A percentile compares a stretch with the other conserved stretches of the same genome.
Evolutionary conservation across 2,888 invertebrate genomes (phyloP).

Genomic region (Alviniconcha strummeri): DNA sequence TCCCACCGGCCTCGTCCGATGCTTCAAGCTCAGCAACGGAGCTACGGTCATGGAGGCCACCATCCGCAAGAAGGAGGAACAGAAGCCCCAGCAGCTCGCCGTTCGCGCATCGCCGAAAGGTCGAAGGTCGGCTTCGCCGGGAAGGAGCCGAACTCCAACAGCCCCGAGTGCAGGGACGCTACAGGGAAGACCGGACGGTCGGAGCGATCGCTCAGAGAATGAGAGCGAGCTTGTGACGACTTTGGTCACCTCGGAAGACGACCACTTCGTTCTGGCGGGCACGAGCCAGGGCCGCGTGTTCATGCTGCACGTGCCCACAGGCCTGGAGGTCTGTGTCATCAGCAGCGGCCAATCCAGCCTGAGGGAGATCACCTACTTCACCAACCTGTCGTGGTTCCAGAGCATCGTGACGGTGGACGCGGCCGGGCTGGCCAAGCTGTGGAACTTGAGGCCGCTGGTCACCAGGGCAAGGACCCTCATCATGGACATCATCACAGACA

Average conservation of each 20-base stretch:
- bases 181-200: not conserved
- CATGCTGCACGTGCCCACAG: slow-evolving; percentile 44
- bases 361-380: slow-evolving; percentile 38
- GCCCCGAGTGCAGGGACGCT: not conserved
- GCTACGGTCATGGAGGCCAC: slow-evolving; percentile 25
- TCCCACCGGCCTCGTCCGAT: slow-evolving; percentile 35
- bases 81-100: not conserved
- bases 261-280: slow-evolving; percentile 45
- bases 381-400: slow-evolving; percentile 42
- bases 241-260: slow-evolving; percentile 44
- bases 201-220: not conserved
- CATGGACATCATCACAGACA: slow-evolving; percentile 31
- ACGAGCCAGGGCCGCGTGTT: slow-evolving; percentile 38
- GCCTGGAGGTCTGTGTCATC: slow-evolving; percentile 36
- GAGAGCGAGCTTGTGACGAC: slow-evolving; percentile 28
- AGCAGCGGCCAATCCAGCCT: slow-evolving; percentile 33
- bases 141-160: not conserved
- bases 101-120: not conserved
- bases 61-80: not conserved
- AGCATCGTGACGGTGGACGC: slow-evolving; percentile 39
- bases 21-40: slow-evolving; percentile 40
- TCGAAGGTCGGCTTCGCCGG: not conserved
- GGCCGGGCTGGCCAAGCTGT: slow-evolving; percentile 36
- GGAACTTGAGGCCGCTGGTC: slow-evolving; percentile 44
- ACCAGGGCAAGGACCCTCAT: slow-evolving; percentile 24